Conservation (phyloP, 2,797 vertebrate species). For the Gadopsis marmoratus region DNA sequence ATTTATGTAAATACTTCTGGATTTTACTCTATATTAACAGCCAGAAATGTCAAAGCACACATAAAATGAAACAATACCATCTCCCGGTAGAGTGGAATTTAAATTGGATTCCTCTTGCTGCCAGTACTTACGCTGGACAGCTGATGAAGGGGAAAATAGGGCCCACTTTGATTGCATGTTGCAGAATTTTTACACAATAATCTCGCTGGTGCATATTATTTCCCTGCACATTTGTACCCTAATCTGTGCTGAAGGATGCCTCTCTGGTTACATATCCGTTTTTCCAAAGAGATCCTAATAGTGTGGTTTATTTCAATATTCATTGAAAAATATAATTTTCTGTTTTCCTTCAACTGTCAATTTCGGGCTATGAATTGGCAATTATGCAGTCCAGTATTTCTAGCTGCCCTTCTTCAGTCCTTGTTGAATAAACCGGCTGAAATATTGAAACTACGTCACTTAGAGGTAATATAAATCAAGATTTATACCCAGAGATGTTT, state of each 20-base stretch:
- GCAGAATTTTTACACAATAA: slow-evolving; percentile 89
- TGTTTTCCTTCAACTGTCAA: slow-evolving; percentile 82
- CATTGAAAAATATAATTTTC: slow-evolving; percentile 83
- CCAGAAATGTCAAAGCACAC: slow-evolving; percentile 91
- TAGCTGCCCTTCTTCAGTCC: slow-evolving; percentile 73
- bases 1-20: slow-evolving; percentile 90
- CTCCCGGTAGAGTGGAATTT: slow-evolving; percentile 88
- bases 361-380: slow-evolving; percentile 83
- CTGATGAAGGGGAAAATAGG: slow-evolving; percentile 89
- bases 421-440: slow-evolving; percentile 77
- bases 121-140: slow-evolving; percentile 82
- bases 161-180: slow-evolving; percentile 89
- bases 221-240: slow-evolving; percentile 83
- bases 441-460: slow-evolving; percentile 81
- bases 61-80: slow-evolving; percentile 92
- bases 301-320: slow-evolving; percentile 84
- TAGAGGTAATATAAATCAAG: slow-evolving; percentile 70
- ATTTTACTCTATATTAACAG: slow-evolving; percentile 89
- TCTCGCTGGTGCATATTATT: slow-evolving; percentile 87
- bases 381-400: slow-evolving; percentile 83
- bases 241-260: slow-evolving; percentile 84
- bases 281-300: slow-evolving; percentile 78
- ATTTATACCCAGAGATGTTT: slow-evolving; percentile 55
- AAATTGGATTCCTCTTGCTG: slow-evolving; percentile 89
- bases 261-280: slow-evolving; percentile 74